Percentiles rank a stretch among this genome's conserved stretches.
These are phyloP conservation scores for Epinotia nisella DNA, from an alignment of 2,888 invertebrate species.

Conservation along the genomic window DNA sequence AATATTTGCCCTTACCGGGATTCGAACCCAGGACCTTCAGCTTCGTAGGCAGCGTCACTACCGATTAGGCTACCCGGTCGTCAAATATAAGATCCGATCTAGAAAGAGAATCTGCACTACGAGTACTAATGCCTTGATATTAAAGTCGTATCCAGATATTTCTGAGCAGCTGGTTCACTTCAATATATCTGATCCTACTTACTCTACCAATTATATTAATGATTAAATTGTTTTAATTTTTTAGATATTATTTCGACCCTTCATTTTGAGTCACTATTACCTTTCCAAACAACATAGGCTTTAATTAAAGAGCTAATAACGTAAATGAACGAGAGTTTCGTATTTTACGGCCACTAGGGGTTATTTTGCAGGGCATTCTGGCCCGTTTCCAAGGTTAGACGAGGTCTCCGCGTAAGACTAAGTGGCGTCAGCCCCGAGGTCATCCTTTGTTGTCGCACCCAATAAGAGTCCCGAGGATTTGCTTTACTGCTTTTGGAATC, in stretches of 20 bases:
- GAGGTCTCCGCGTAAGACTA: slow-evolving; percentile 13
- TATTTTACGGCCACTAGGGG: slow-evolving; percentile 5
- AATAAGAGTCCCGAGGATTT: slow-evolving; percentile 6
- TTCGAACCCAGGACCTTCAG: no score
- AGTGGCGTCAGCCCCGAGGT: slow-evolving; percentile 22
- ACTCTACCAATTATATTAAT: no score
- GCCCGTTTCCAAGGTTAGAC: slow-evolving; percentile 26
- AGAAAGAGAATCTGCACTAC: no score
- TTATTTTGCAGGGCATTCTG: slow-evolving; percentile 29
- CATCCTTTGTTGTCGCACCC: slow-evolving; percentile 16
- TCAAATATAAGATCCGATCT: no score
- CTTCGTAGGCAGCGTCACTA: no score
- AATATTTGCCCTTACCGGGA: no score
- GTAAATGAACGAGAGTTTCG: slow-evolving; percentile 14
- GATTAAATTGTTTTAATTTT: no score
- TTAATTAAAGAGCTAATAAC: slow-evolving; percentile 20
- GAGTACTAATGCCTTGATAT: no score
- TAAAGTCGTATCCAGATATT: no score
- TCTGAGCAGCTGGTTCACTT: not conserved
- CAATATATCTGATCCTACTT: no score
- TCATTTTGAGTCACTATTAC: not conserved
- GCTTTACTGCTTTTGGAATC: not conserved
- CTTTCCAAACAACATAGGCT: slow-evolving; percentile 1
- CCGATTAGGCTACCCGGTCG: no score
- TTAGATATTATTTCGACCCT: slow-evolving; percentile 6